phyloP scores from a whole-genome alignment of 2,113 vertebrate species.

The Sula dactylatra region DNA sequence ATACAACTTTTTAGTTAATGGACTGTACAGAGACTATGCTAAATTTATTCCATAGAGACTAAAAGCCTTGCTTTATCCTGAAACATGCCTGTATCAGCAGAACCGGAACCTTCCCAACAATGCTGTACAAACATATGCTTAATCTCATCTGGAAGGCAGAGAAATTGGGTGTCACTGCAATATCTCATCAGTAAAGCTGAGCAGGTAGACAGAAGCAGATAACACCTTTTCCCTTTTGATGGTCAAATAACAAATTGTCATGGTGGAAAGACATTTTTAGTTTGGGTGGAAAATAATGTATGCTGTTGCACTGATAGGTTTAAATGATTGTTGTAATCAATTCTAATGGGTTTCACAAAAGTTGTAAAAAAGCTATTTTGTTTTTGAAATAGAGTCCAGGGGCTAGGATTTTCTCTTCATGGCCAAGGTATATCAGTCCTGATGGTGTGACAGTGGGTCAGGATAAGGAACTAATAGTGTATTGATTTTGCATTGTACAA shows the following conservation, averaged over 20 bases:
- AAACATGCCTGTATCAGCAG: not conserved
- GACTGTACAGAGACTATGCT: not conserved
- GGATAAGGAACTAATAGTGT: constrained; percentile 32
- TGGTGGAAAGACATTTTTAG: not conserved
- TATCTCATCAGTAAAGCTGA: not conserved
- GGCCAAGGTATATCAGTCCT: not conserved
- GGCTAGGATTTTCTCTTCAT: not conserved
- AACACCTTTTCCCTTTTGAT: not conserved
- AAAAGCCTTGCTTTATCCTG: not conserved
- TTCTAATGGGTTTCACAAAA: not conserved
- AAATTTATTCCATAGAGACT: not conserved
- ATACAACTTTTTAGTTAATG: not conserved
- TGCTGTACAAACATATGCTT: not conserved
- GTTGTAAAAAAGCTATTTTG: not conserved
- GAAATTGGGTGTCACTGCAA: not conserved
- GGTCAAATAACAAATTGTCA: not conserved
- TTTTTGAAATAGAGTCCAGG: not conserved
- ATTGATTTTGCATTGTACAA: constrained; percentile 51
- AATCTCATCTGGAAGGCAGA: not conserved
- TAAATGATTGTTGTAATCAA: not conserved
- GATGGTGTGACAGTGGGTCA: constrained; percentile 10
- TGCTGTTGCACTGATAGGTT: not conserved
- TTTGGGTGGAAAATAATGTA: not conserved
- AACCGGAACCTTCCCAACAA: not conserved
- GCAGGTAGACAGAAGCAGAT: not conserved